A percentile compares a stretch with the other conserved stretches of the same genome.
Conservation (phyloP, 2,888 invertebrate species). For the Augiades crinisus region DNA sequence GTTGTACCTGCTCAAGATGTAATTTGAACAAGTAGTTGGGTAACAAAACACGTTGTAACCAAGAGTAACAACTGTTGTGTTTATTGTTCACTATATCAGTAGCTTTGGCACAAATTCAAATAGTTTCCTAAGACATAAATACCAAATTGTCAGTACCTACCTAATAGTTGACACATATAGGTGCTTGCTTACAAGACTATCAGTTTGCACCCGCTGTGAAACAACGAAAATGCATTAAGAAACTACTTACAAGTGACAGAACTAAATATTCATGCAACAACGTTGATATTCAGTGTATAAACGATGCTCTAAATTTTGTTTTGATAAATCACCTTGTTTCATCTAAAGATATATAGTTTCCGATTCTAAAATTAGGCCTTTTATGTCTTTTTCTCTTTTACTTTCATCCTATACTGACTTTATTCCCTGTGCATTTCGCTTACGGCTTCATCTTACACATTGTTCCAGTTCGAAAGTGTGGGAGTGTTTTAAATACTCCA, state of each 20-base stretch:
- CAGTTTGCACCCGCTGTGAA: not conserved
- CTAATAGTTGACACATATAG: too few relatives aligned
- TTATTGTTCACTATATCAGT: too few relatives aligned
- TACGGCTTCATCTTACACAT: not conserved
- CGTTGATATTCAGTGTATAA: not conserved
- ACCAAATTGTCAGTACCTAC: too few relatives aligned
- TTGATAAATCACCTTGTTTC: not conserved
- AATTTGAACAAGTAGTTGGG: too few relatives aligned
- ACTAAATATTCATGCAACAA: not conserved
- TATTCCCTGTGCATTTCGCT: not conserved
- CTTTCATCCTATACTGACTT: not conserved
- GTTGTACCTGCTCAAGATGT: too few relatives aligned
- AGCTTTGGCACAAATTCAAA: too few relatives aligned
- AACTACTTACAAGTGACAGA: not conserved
- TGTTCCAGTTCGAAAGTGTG: not conserved
- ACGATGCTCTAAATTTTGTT: not conserved
- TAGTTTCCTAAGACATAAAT: too few relatives aligned
- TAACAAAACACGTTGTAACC: too few relatives aligned
- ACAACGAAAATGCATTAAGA: not conserved
- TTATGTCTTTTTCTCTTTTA: not conserved
- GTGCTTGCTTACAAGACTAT: too few relatives aligned
- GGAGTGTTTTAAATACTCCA: slow-evolving; percentile 24
- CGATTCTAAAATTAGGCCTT: not conserved
- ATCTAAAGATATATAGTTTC: too few relatives aligned
- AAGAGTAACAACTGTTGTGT: too few relatives aligned